phyloP scores from a whole-genome alignment of 2,113 vertebrate species.

The Synodontis membranacea region DNA sequence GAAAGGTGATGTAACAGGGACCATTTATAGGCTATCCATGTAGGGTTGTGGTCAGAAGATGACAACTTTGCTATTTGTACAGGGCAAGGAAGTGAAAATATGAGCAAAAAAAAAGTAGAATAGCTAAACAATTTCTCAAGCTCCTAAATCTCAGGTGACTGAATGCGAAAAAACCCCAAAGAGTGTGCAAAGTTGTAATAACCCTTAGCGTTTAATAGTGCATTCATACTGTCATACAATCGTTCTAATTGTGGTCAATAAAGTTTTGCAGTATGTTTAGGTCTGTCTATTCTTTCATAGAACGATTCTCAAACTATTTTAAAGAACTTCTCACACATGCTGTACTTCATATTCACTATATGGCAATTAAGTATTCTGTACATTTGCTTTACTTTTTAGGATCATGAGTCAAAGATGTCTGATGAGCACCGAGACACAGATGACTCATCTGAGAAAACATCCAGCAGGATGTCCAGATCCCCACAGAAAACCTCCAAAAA shows the following conservation, averaged over 20 bases:
- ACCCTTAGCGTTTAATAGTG: neutral
- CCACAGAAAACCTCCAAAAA: constrained; percentile 90
- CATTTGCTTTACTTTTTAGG: constrained; percentile 21
- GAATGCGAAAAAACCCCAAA: neutral
- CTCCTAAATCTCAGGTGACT: neutral
- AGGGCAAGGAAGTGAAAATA: neutral
- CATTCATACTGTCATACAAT: neutral
- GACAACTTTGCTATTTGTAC: neutral
- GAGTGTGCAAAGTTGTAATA: neutral
- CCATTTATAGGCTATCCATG: neutral
- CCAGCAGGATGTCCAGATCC: constrained; percentile 93
- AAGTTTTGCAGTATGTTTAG: neutral
- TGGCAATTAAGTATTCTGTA: neutral
- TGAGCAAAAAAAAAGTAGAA: neutral
- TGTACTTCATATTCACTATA: neutral
- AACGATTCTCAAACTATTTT: neutral
- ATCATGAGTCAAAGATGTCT: constrained; percentile 64
- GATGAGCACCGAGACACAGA: constrained; percentile 85
- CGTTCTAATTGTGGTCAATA: neutral
- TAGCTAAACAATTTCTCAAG: neutral
- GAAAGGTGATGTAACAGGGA: neutral
- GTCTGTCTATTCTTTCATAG: neutral
- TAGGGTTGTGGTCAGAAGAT: neutral
- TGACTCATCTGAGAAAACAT: constrained; percentile 91
- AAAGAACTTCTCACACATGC: neutral